Base-by-base conservation (phyloP, 37 sponge, comb jelly and placozoan species). In the Cliona cf. orientalis region DNA sequence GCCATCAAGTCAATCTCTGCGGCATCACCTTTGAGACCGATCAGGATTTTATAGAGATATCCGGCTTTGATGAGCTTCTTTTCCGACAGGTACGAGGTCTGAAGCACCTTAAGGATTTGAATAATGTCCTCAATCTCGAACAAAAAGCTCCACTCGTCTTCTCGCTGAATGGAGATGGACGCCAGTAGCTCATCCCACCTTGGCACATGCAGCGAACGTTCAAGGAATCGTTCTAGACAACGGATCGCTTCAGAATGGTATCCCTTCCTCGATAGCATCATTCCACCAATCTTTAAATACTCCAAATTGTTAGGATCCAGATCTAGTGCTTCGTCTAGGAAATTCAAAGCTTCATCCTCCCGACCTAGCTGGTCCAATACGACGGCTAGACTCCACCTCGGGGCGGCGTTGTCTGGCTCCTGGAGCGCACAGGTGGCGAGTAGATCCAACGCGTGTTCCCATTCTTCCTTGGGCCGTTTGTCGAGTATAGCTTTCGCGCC, bases 101-200 rank as follows among this genome's bases (percentile, higher is more conserved):
- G 69, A 5, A 93, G 74, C 32, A 65, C 26, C 21, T 84, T 82
- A 29, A 96, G 35, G 2, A 72, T 49, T 17, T 45, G 29, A 21
- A 79, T 70, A 0, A 96, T 46, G 33, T 90, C 76, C 2, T 71
- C 77, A 31, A 74, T 83, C 32, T 80, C 88, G 43, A 73, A 58
- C 7, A 92, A 44, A 71, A 92, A 92, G 17, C 22, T 37, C 88
- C 91, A 90, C 62, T 96, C 91, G 43, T 96, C 97, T 35, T 87
- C 86, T 5, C 81, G 37, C 31, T 79, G 83, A 5, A 65, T 34
- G 6, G 79, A 82, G 21, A 93, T 85, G 43, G 73, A 75, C 5
- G 80, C 90, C 33, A 96, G 70, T 35, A 93, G 55, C 32, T 74
- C 32, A 0, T 66, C 69, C 91, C 91, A 96, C 19, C 72, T 81